These are phyloP conservation scores for Bombyx huttoni DNA, from an alignment of 2,888 invertebrate species.

Conservation along the genomic window DNA sequence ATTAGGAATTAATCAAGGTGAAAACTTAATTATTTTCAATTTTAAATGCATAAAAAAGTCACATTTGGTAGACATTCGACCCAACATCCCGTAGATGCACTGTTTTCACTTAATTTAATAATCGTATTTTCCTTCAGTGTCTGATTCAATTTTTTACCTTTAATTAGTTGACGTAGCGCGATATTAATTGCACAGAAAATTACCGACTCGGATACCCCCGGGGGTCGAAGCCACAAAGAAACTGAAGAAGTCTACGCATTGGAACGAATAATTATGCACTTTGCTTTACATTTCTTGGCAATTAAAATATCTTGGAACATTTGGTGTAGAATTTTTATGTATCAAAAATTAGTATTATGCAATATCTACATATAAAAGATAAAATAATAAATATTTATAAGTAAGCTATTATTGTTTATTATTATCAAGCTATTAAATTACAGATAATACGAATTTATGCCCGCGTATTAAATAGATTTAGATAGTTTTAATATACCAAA, in stretches of 20 bases:
- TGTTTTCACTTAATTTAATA: conserved; percentile 35
- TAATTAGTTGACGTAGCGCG: conserved; percentile 52
- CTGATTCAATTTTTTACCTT: conserved; percentile 55
- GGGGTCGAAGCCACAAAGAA: conserved; percentile 54
- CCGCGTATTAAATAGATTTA: too few relatives aligned
- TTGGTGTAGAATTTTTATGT: background rate
- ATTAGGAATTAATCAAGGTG: too few relatives aligned
- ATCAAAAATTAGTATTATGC: too few relatives aligned
- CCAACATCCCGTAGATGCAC: conserved; percentile 26
- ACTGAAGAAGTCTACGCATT: conserved; percentile 35
- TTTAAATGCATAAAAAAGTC: too few relatives aligned
- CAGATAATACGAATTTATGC: background rate
- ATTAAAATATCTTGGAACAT: conserved; percentile 16
- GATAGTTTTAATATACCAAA: too few relatives aligned
- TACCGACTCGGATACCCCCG: conserved; percentile 35
- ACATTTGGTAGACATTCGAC: conserved; percentile 12
- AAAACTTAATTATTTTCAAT: too few relatives aligned
- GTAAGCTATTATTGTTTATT: too few relatives aligned
- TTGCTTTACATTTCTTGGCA: conserved; percentile 17
- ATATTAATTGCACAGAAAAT: conserved; percentile 67
- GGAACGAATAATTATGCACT: conserved; percentile 52
- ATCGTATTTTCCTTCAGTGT: conserved; percentile 42
- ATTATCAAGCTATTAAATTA: background rate
- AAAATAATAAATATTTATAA: too few relatives aligned
- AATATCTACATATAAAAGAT: too few relatives aligned